A percentile compares a stretch with the other conserved stretches of the same genome.
phyloP scores from a whole-genome alignment of 2,797 vertebrate species.

The Telmatherina bonti region DNA sequence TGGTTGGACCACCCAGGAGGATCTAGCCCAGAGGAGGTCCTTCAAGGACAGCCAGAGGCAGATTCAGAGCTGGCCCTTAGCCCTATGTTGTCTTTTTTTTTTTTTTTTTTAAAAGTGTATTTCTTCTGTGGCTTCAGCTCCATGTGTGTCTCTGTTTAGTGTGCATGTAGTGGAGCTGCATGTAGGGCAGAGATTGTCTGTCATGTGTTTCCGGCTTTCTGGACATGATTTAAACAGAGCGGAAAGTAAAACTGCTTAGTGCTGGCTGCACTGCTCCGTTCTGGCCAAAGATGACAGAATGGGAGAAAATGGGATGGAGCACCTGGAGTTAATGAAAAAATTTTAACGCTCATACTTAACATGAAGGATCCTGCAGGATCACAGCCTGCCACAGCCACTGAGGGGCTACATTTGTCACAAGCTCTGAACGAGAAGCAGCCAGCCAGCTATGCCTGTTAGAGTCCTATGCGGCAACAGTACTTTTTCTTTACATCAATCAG shows the following conservation, averaged over 20 bases:
- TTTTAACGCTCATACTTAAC: slow-evolving; percentile 44
- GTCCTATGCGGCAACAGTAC: slow-evolving; percentile 44
- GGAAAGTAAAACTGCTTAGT: slow-evolving; percentile 43
- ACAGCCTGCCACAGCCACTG: slow-evolving; percentile 66
- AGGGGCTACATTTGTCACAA: slow-evolving; percentile 64
- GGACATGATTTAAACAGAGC: slow-evolving; percentile 59
- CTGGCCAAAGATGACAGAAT: slow-evolving; percentile 31
- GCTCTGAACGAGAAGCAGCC: slow-evolving; percentile 33
- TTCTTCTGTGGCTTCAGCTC: slow-evolving; percentile 38
- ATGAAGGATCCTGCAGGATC: slow-evolving; percentile 72
- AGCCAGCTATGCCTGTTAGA: slow-evolving; percentile 12
- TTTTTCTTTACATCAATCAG: slow-evolving; percentile 57
- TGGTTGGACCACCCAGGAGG: slow-evolving; percentile 69
- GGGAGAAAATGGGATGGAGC: slow-evolving; percentile 24
- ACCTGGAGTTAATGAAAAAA: slow-evolving; percentile 72
- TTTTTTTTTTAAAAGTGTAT: slow-evolving; percentile 27
- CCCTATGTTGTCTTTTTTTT: slow-evolving; percentile 19
- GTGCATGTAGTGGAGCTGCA: slow-evolving; percentile 41
- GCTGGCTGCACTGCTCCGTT: slow-evolving; percentile 2
- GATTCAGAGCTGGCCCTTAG: slow-evolving; percentile 60
- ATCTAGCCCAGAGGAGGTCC: slow-evolving; percentile 62
- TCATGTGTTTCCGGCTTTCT: slow-evolving; percentile 48
- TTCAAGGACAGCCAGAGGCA: slow-evolving; percentile 74
- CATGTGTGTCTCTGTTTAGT: slow-evolving; percentile 26
- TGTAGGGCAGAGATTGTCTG: slow-evolving; percentile 55